Conservation (phyloP, 2,113 vertebrate genomes). For the Furnarius figulus region DNA sequence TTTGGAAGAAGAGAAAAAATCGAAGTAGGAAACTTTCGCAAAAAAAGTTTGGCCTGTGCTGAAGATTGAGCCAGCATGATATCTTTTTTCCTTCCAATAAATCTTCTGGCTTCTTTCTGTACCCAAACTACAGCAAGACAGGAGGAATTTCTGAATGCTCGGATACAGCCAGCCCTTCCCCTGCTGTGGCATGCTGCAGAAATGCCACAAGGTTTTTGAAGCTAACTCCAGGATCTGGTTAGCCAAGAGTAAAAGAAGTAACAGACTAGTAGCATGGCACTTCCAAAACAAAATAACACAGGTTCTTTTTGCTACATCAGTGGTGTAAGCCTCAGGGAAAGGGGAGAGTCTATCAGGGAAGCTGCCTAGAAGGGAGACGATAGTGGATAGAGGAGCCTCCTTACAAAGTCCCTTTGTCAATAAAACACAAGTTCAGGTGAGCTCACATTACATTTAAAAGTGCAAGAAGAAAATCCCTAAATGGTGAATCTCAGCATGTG, state of each 20-base stretch:
- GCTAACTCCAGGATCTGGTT: not conserved
- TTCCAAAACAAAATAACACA: not conserved
- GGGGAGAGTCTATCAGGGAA: not conserved
- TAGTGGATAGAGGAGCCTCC: not conserved
- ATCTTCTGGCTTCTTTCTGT: slow-evolving; percentile 9
- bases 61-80: not conserved
- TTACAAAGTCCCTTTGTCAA: not conserved
- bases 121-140: not conserved
- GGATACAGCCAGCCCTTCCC: not conserved
- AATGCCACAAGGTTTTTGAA: not conserved
- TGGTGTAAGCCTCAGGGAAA: not conserved
- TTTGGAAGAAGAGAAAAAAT: slow-evolving; percentile 1
- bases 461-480: not conserved
- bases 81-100: slow-evolving; percentile 38
- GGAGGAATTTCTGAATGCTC: not conserved
- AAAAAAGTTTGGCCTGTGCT: not conserved
- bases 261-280: not conserved
- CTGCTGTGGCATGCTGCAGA: not conserved
- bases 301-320: not conserved
- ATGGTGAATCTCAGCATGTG: not conserved
- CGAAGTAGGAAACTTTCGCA: not conserved
- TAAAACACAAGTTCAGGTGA: not conserved
- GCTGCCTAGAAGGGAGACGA: not conserved
- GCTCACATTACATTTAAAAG: not conserved
- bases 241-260: not conserved